Percentiles rank a stretch among this genome's conserved stretches.
Conservation (phyloP, 2,113 vertebrate species). For the Mustela nigripes region DNA sequence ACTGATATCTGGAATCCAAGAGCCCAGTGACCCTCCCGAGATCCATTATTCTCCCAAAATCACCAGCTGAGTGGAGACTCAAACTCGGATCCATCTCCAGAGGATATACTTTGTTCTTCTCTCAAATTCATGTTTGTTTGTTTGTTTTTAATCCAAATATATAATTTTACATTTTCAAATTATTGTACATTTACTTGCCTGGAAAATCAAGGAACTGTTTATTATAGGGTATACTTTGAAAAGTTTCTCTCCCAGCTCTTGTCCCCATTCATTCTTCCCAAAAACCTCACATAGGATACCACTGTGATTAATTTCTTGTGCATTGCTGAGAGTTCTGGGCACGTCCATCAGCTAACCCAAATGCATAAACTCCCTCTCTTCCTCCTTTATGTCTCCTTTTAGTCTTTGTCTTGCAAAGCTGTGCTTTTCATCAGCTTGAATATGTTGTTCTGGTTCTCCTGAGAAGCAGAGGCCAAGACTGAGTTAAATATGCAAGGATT, state of each 20-base stretch:
- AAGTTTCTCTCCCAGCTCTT: neutral
- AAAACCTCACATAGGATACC: neutral
- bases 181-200: neutral
- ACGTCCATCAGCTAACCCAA: neutral
- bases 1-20: neutral
- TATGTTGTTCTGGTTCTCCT: neutral
- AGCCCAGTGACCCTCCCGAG: neutral
- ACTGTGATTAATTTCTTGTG: neutral
- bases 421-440: neutral
- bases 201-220: neutral
- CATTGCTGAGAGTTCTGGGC: neutral
- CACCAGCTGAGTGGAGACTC: neutral
- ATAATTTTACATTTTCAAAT: conserved; percentile 11
- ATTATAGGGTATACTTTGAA: neutral
- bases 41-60: neutral
- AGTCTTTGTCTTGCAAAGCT: neutral
- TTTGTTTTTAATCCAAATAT: neutral
- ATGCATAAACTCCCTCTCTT: neutral
- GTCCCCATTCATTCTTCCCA: neutral
- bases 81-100: neutral
- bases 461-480: neutral
- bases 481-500: neutral
- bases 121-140: neutral
- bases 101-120: neutral
- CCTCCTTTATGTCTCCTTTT: neutral